phyloP scores from a whole-genome alignment of 2,797 vertebrate species.

The Rousettus madagascariensis region DNA sequence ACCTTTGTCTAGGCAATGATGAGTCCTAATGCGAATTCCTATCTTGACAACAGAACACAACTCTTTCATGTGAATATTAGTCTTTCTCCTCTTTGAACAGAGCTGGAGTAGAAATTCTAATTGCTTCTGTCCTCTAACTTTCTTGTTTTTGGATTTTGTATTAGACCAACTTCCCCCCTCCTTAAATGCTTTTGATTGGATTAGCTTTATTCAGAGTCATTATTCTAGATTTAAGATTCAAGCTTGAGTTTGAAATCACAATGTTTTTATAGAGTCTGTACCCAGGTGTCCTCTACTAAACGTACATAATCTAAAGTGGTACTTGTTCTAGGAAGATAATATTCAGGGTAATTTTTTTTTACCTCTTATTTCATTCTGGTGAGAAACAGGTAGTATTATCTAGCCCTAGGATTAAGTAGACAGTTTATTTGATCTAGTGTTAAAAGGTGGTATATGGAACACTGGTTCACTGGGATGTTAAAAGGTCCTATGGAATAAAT shows the following conservation, averaged over 20 bases:
- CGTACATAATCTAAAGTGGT: background rate
- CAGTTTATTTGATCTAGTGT: conserved; percentile 39
- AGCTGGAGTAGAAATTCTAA: background rate
- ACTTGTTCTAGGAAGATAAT: conserved; percentile 6
- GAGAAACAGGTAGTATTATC: background rate
- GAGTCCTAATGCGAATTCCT: background rate
- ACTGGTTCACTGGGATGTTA: background rate
- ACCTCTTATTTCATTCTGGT: background rate
- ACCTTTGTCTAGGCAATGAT: background rate
- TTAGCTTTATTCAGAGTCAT: background rate
- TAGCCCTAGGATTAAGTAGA: background rate
- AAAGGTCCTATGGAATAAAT: conserved; percentile 1
- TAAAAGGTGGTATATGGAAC: background rate
- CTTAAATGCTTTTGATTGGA: conserved; percentile 8
- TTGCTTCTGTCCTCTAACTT: background rate
- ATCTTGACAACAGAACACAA: background rate
- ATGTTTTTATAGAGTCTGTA: conserved; percentile 6
- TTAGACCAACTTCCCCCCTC: background rate
- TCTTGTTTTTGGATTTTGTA: background rate
- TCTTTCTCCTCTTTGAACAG: background rate
- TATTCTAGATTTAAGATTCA: conserved; percentile 9
- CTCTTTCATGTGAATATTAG: background rate
- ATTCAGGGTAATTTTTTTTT: background rate
- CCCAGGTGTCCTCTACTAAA: background rate
- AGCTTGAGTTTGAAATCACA: conserved; percentile 15